Evolutionary conservation across 1,140 invertebrate species (phyloP).

Genomic region (Lamellibrachia luymesi): DNA sequence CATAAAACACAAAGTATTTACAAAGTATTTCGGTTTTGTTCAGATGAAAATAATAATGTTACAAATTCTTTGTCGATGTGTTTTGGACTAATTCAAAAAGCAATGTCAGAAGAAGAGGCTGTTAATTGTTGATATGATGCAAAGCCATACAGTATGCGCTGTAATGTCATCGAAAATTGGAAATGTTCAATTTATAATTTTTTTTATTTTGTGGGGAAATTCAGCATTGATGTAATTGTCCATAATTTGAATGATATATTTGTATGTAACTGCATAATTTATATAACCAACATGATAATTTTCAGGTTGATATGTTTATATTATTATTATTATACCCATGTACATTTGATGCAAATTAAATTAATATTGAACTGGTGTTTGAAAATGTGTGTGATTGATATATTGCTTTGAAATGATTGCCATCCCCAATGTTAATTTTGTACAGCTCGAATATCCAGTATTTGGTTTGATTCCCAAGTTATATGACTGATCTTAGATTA

Average conservation of each 20-base stretch:
- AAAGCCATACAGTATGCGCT: no score
- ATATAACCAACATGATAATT: not conserved
- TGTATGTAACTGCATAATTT: not conserved
- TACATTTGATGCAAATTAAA: conserved; percentile 6
- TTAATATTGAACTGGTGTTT: not conserved
- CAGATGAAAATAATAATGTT: no score
- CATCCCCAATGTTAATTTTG: no score
- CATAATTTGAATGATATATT: not conserved
- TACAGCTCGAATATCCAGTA: no score
- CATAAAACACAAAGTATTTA: no score
- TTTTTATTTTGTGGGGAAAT: not conserved
- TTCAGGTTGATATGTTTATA: not conserved
- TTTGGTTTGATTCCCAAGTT: no score
- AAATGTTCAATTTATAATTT: not conserved
- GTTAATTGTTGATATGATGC: no score
- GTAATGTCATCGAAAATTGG: not conserved
- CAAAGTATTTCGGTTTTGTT: no score
- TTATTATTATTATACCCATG: not conserved
- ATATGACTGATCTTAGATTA: no score
- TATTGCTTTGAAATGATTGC: no score
- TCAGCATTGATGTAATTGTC: not conserved
- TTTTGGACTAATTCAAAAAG: not conserved
- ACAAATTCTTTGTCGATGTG: no score
- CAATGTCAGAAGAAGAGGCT: not conserved
- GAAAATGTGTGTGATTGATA: not conserved